phyloP scores from a whole-genome alignment of 2,797 vertebrate species.

The Cyprinodon diabolis region DNA sequence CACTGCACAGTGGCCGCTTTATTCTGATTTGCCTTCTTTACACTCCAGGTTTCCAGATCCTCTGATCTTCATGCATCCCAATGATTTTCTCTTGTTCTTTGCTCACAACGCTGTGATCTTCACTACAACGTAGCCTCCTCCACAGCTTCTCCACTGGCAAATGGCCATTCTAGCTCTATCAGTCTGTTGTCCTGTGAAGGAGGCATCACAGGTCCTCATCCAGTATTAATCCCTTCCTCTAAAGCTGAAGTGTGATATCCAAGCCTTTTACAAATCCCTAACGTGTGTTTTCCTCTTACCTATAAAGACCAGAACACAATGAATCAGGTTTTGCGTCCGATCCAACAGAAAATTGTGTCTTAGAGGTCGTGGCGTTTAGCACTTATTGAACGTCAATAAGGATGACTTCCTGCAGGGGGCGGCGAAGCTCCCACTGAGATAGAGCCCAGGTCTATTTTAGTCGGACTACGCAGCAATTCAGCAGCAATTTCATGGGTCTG shows the following conservation, averaged over 20 bases:
- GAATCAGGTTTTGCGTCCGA: too few species aligned
- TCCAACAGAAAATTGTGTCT: too few species aligned
- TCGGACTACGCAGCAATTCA: too few species aligned
- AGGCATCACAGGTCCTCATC: slow-evolving; percentile 81
- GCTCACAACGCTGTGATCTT: slow-evolving; percentile 17
- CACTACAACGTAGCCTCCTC: slow-evolving; percentile 50
- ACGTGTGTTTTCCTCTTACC: slow-evolving; percentile 13
- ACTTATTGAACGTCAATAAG: too few species aligned
- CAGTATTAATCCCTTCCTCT: slow-evolving; percentile 12
- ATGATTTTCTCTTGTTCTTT: slow-evolving; percentile 5
- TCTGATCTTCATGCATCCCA: slow-evolving; percentile 9
- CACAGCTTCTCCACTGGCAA: slow-evolving; percentile 83
- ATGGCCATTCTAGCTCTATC: slow-evolving; percentile 85
- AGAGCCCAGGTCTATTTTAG: too few species aligned
- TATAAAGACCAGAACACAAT: not conserved
- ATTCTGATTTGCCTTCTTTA: rapidly evolving
- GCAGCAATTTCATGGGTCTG: too few species aligned
- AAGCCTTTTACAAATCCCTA: slow-evolving; percentile 9
- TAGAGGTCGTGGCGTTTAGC: too few species aligned
- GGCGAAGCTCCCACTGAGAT: too few species aligned
- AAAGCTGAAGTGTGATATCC: not conserved
- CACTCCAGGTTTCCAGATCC: not conserved
- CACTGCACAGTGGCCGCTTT: not conserved
- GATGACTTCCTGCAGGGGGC: too few species aligned
- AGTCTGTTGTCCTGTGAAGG: slow-evolving; percentile 82